Conservation (phyloP, 2,888 invertebrate species). For the Agrilus mali region DNA sequence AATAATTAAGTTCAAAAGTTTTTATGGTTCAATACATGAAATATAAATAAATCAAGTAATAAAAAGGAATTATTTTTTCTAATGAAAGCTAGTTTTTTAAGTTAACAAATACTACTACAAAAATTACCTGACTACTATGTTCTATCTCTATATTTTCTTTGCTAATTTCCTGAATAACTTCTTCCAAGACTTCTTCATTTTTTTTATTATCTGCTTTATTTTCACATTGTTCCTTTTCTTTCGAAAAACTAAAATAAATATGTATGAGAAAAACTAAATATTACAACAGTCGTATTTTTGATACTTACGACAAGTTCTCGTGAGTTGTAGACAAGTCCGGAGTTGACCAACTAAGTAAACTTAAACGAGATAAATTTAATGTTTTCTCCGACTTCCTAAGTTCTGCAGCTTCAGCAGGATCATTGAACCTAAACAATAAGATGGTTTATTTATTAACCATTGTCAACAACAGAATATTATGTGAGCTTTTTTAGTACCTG, state of each 20-base stretch:
- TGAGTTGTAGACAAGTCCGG: slow-evolving; percentile 65
- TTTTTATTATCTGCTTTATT: slow-evolving; percentile 42
- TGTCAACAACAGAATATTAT: neutral
- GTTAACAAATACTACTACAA: neutral
- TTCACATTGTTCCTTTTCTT: neutral
- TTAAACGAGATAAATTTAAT: slow-evolving; percentile 66
- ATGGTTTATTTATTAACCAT: neutral
- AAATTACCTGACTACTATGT: slow-evolving; percentile 48
- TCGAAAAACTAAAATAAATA: neutral
- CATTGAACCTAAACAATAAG: slow-evolving; percentile 55
- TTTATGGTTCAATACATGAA: no score
- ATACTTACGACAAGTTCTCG: slow-evolving; percentile 43
- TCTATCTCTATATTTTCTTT: slow-evolving; percentile 45
- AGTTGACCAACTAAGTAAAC: slow-evolving; percentile 70
- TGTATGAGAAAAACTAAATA: neutral
- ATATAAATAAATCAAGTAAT: no score
- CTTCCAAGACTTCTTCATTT: slow-evolving; percentile 43
- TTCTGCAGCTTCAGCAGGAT: slow-evolving; percentile 79
- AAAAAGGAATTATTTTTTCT: no score
- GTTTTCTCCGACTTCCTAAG: slow-evolving; percentile 60
- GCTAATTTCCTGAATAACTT: no score
- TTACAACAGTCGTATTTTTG: neutral
- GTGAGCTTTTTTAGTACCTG: slow-evolving; percentile 17
- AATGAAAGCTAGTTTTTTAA: no score
- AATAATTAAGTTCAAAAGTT: no score